A percentile compares a stretch with the other conserved stretches of the same genome.
Conservation (phyloP, 2,797 vertebrate genomes). For the Gila robusta region DNA sequence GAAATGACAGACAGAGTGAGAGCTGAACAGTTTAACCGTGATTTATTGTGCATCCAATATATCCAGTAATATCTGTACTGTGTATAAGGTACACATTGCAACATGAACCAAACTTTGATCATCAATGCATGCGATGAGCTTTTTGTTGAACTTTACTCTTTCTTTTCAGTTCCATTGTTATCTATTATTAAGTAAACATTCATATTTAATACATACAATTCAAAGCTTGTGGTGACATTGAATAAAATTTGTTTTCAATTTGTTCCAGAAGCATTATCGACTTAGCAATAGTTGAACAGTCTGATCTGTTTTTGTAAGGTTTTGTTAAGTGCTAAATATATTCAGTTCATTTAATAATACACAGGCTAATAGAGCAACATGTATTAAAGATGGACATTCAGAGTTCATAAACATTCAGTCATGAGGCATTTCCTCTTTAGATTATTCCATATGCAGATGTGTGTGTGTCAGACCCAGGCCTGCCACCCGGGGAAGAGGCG, state of each 20-base stretch:
- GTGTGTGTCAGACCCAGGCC: constrained; percentile 85
- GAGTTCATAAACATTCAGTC: neutral
- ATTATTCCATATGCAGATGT: no score
- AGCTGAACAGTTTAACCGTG: neutral
- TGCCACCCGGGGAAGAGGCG: constrained; percentile 93
- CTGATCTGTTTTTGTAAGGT: no score
- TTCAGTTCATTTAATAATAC: neutral
- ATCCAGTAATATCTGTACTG: neutral
- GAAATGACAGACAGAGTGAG: neutral
- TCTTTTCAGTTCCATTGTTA: neutral
- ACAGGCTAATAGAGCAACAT: constrained; percentile 11
- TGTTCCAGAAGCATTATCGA: neutral
- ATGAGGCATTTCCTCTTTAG: neutral
- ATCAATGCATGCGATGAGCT: no score
- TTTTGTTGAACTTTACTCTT: neutral
- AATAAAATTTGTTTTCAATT: neutral
- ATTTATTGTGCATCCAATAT: constrained; percentile 4
- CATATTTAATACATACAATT: neutral
- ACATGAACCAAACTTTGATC: neutral
- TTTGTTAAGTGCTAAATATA: neutral
- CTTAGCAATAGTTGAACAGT: no score
- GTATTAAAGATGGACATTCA: neutral
- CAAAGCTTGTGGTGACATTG: neutral
- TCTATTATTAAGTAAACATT: neutral
- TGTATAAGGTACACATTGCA: neutral